A percentile compares a stretch with the other conserved stretches of the same genome.
Evolutionary conservation across 2,113 vertebrate genomes (phyloP).

Genomic region (Synchiropus splendidus): DNA sequence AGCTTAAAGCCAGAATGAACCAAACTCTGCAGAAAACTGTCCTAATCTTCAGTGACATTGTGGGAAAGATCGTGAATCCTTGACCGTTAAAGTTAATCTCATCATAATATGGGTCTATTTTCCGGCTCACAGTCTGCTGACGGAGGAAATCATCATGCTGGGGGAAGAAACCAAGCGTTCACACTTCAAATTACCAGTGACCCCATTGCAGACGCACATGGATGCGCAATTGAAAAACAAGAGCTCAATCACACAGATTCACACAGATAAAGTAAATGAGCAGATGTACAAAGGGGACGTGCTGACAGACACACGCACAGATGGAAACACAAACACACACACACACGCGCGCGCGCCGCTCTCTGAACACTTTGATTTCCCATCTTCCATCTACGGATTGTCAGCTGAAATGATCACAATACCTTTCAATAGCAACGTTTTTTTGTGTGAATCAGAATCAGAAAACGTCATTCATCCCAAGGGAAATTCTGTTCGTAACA

Average conservation of each 20-base stretch:
- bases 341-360: too few relatives aligned
- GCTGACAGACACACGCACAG: constrained; percentile 37
- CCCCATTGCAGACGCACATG: constrained; percentile 24
- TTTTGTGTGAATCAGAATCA: too few relatives aligned
- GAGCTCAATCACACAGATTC: constrained; percentile 8
- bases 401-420: too few relatives aligned
- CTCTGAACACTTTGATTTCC: not conserved
- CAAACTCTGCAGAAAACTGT: constrained; percentile 15
- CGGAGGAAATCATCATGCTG: constrained; percentile 61
- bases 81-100: constrained; percentile 60
- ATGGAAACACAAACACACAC: constrained; percentile 22
- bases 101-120: constrained; percentile 62
- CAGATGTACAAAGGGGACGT: constrained; percentile 38
- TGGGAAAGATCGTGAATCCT: constrained; percentile 59
- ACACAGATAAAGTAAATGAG: constrained; percentile 17
- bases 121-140: constrained; percentile 65
- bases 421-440: too few relatives aligned
- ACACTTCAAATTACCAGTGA: constrained; percentile 63
- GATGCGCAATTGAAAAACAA: constrained; percentile 11
- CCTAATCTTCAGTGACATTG: constrained; percentile 58
- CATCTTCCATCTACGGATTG: too few relatives aligned
- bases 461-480: too few relatives aligned
- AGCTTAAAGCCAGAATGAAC: constrained; percentile 4
- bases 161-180: constrained; percentile 60
- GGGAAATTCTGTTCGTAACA: too few relatives aligned